These are phyloP conservation scores for Dinomys branickii DNA, from an alignment of 2,113 vertebrate species.

Conservation along the genomic window DNA sequence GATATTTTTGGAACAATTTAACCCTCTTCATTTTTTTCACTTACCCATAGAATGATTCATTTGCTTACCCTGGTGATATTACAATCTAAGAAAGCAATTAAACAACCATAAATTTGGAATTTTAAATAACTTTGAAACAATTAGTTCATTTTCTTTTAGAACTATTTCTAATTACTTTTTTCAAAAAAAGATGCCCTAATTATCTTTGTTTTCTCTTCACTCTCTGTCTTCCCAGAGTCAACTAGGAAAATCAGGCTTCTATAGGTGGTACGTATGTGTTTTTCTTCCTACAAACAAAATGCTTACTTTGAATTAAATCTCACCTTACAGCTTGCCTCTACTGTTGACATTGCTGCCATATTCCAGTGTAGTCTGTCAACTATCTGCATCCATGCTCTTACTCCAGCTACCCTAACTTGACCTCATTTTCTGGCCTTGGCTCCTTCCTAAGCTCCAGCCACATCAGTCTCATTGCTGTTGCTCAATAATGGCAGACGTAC, in stretches of 20 bases:
- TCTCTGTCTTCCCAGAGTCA: neutral
- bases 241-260: neutral
- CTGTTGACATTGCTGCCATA: neutral
- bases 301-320: slow-evolving; percentile 8
- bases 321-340: neutral
- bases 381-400: neutral
- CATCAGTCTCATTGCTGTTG: neutral
- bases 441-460: neutral
- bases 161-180: slow-evolving; percentile 57
- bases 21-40: neutral
- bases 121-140: slow-evolving; percentile 73
- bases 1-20: neutral
- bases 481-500: neutral
- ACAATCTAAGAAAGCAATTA: slow-evolving; percentile 47
- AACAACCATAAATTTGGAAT: slow-evolving; percentile 50
- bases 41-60: slow-evolving; percentile 23
- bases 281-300: neutral
- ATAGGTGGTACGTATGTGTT: neutral
- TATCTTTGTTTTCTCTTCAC: slow-evolving; percentile 57
- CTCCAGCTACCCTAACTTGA: neutral
- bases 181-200: slow-evolving; percentile 35
- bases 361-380: neutral
- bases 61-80: neutral
- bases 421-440: neutral
- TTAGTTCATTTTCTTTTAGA: slow-evolving; percentile 61